Conservation (phyloP, 2,888 invertebrate species). For the Philereme vetulata region DNA sequence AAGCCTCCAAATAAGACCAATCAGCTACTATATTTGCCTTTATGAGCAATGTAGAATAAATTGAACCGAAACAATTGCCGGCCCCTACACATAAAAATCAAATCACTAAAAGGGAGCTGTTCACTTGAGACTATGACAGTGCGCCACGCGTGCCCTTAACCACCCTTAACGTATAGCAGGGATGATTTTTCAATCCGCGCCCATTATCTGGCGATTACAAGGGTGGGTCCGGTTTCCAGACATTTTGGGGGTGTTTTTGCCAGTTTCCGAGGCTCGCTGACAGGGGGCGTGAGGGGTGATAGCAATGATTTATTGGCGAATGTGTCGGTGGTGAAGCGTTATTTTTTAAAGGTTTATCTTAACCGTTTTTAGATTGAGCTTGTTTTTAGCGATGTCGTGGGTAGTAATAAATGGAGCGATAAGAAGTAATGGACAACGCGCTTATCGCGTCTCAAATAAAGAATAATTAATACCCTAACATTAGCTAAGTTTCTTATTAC, state of each 20-base stretch:
- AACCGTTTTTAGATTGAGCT: constrained; percentile 62
- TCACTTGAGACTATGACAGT: constrained; percentile 19
- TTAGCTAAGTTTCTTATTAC: too few relatives aligned
- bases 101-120: constrained; percentile 22
- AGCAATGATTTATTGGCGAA: constrained; percentile 72
- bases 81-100: background rate
- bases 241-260: constrained; percentile 74
- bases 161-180: constrained; percentile 62
- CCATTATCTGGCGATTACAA: constrained; percentile 81
- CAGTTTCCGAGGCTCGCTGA: constrained; percentile 53
- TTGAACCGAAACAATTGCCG: too few relatives aligned
- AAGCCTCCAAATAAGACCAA: too few relatives aligned
- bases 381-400: constrained; percentile 33
- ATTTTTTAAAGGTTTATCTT: constrained; percentile 72
- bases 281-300: constrained; percentile 58
- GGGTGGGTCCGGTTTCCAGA: constrained; percentile 69
- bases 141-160: constrained; percentile 29
- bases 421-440: background rate
- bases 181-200: constrained; percentile 79
- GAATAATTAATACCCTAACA: too few relatives aligned
- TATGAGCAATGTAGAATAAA: too few relatives aligned
- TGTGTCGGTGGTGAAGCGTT: constrained; percentile 57
- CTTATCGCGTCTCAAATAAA: background rate
- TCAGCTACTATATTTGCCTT: too few relatives aligned
- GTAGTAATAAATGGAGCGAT: constrained; percentile 7